Percentiles rank a stretch among this genome's conserved stretches.
Evolutionary conservation across 2,888 invertebrate genomes (phyloP).

Genomic region (Spisula solida): DNA sequence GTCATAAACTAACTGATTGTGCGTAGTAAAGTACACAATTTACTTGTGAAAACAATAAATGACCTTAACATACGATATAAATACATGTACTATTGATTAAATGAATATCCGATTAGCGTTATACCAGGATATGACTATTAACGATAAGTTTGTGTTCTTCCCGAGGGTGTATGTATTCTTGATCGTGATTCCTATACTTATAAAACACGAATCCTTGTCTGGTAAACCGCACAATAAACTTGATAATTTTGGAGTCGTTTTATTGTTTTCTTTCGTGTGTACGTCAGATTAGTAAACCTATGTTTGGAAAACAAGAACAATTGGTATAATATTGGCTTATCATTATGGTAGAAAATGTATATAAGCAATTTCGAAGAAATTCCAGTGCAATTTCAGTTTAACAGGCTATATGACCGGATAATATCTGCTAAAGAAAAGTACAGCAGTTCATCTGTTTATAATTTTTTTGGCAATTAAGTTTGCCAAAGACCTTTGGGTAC

Average conservation of each 20-base stretch:
- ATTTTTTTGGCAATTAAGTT: background rate
- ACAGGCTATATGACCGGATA: background rate
- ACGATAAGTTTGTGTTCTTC: background rate
- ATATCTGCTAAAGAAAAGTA: background rate
- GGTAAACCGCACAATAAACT: constrained; percentile 12
- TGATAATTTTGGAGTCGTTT: constrained; percentile 32
- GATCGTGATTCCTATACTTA: constrained; percentile 33
- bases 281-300: constrained; percentile 23
- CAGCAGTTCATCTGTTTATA: background rate
- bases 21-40: no score
- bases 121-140: background rate
- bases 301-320: background rate
- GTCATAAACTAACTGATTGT: no score
- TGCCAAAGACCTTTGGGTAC: background rate
- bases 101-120: background rate
- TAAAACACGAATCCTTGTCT: constrained; percentile 28
- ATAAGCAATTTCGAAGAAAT: constrained; percentile 7
- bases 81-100: background rate
- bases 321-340: constrained; percentile 20
- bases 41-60: no score
- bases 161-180: background rate
- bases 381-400: constrained; percentile 18
- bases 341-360: background rate
- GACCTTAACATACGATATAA: no score
- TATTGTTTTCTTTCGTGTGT: constrained; percentile 40